Conservation (phyloP, 1,140 invertebrate species). For the Arion vulgaris region DNA sequence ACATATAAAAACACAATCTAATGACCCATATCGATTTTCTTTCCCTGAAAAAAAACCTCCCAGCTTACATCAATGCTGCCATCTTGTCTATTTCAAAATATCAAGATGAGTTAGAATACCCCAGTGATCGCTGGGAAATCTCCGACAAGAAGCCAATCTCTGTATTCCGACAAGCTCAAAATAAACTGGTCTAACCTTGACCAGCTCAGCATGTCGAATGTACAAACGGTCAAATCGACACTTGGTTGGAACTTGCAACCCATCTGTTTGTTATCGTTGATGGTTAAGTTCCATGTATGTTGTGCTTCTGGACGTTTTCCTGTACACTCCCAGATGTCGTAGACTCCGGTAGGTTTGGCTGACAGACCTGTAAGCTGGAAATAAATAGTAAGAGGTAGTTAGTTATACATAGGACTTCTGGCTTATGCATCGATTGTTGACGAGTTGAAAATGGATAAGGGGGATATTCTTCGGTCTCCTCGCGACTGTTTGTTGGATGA, state of each 20-base stretch:
- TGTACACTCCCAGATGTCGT: conserved; percentile 76
- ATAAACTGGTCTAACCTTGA: conserved; percentile 72
- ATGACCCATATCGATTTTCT: no score
- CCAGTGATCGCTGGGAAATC: conserved; percentile 80
- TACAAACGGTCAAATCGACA: conserved; percentile 78
- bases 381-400: no score
- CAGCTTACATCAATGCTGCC: no score
- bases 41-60: no score
- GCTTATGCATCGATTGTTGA: no score
- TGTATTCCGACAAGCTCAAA: conserved; percentile 78
- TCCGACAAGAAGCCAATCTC: conserved; percentile 73
- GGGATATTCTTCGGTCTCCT: no score
- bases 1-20: no score
- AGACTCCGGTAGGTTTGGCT: conserved; percentile 72
- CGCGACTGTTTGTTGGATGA: no score
- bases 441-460: no score
- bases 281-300: conserved; percentile 77
- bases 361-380: conserved; percentile 70
- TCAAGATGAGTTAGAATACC: conserved; percentile 74
- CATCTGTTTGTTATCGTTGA: conserved; percentile 75
- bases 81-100: conserved; percentile 34
- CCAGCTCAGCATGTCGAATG: conserved; percentile 63
- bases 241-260: conserved; percentile 71
- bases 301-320: conserved; percentile 75
- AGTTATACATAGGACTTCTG: no score